phyloP scores from a whole-genome alignment of 2,113 vertebrate genomes.

The Arizona elegans region DNA sequence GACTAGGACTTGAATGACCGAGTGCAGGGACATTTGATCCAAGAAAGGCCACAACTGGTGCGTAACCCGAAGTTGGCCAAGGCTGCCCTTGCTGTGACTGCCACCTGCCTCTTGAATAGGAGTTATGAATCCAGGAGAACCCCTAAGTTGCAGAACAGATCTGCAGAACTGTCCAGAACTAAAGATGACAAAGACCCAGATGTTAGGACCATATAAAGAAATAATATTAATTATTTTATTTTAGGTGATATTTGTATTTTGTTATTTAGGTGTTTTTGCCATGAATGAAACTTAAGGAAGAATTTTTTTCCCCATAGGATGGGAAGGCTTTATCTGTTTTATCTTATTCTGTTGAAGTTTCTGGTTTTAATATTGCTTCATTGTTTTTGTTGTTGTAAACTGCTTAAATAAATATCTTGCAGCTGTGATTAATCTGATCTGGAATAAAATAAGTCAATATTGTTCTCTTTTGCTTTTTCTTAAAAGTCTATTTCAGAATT shows the following conservation, averaged over 20 bases:
- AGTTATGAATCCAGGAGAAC: too few relatives aligned
- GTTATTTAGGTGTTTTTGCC: neutral
- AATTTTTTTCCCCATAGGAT: neutral
- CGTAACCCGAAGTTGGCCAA: too few relatives aligned
- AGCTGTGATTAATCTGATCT: neutral
- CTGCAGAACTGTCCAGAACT: too few relatives aligned
- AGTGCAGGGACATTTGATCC: too few relatives aligned
- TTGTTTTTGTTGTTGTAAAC: neutral
- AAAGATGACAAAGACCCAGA: too few relatives aligned
- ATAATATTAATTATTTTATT: neutral
- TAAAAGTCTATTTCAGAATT: neutral
- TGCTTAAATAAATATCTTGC: neutral
- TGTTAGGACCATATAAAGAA: too few relatives aligned
- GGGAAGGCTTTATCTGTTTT: neutral
- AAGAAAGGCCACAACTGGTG: too few relatives aligned
- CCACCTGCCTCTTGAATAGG: too few relatives aligned
- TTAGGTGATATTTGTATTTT: neutral
- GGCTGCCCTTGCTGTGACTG: too few relatives aligned
- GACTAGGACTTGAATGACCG: too few relatives aligned
- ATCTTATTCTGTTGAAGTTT: neutral
- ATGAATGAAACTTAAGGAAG: neutral
- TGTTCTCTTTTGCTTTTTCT: neutral
- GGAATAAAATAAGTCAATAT: neutral
- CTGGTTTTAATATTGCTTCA: neutral
- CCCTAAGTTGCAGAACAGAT: too few relatives aligned